Evolutionary conservation across 1,140 invertebrate species (phyloP), one percentile per base, ranked within the genome.

Genomic region (Pseudomyrmex concolor): DNA sequence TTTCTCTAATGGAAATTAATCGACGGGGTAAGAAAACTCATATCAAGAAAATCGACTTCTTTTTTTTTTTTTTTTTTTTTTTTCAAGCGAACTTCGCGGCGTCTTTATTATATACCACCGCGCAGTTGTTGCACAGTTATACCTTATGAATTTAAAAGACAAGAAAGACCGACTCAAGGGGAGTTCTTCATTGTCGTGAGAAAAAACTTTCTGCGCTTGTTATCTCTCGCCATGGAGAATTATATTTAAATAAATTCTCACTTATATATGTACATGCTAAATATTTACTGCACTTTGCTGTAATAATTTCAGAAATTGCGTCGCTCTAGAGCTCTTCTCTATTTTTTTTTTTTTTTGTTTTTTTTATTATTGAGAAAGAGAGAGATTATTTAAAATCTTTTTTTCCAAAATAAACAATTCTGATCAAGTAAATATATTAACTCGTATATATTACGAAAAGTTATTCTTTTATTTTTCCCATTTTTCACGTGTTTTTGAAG

Each of bases 171-270:
- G 50, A 80, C 76, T 60, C 54, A 13, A 19, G 66, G 66, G 54
- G 43, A 8, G 12, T 2, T 15, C 19, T 50, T 45, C 51, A 17
- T 57, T 66, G 10, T 9, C 54, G 66, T 25, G 15, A 71, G 74
- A 34, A 70, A 34, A 55, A 71, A 71, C 22, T 22, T 34, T 71
- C 3, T 25, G 12, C n/a, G 10, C 10, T 78, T 54, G 45, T 70
- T 71, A 70, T 34, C 5, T 34, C 34, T 71, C 19, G 12, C 7
- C 66, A 22, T 7, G 45, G 1, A 17, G 19, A 59, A 70, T 80
- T 54, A 71, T 50, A 78, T 78, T 70, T 78, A 70, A 80, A 50
- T 80, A 70, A 71, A 19, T 70, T 71, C 51, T 70, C 51, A 19
- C 25, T 43, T 8, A 59, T 45, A 34, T 51, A 10, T 34, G 12